phyloP scores from a whole-genome alignment of 92 coral and sea anemone genomes.

The Plumapathes pennacea region DNA sequence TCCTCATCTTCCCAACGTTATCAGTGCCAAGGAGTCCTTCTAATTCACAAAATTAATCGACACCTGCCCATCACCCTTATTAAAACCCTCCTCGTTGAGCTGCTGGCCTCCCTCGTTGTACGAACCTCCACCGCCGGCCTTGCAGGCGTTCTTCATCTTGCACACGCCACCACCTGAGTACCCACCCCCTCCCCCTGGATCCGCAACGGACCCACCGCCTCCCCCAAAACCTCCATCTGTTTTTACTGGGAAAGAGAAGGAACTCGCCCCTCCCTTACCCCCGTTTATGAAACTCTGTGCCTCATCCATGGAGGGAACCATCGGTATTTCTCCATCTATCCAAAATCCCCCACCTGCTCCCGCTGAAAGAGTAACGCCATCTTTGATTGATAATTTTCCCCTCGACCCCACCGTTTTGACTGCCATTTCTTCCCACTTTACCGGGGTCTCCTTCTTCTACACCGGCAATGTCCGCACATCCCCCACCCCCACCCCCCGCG shows the following conservation, averaged over 20 bases:
- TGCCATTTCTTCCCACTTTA: constrained; percentile 55
- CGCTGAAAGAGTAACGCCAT: neutral
- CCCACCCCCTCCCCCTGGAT: constrained; percentile 91
- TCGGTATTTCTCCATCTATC: constrained; percentile 23
- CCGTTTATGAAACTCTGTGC: constrained; percentile 51
- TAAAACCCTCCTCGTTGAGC: constrained; percentile 47
- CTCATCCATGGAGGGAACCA: neutral
- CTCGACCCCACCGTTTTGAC: constrained; percentile 65
- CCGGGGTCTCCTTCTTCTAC: constrained; percentile 65
- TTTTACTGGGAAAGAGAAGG: neutral
- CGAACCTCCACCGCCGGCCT: constrained; percentile 85
- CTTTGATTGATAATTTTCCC: constrained; percentile 19
- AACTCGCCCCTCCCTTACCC: constrained; percentile 49
- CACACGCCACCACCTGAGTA: constrained; percentile 78
- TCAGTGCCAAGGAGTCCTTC: too few species aligned
- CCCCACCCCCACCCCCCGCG: constrained; percentile 93
- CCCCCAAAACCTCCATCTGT: constrained; percentile 74
- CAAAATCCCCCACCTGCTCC: constrained; percentile 69
- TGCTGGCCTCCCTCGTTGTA: constrained; percentile 46
- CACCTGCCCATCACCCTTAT: constrained; percentile 64
- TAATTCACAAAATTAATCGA: constrained; percentile 15
- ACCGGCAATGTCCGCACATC: constrained; percentile 31
- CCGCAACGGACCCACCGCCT: constrained; percentile 55
- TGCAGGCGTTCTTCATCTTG: constrained; percentile 12
- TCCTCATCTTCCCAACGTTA: too few species aligned